phyloP scores from a whole-genome alignment of 2,113 vertebrate genomes.

The Gnathonemus longibarbis region DNA sequence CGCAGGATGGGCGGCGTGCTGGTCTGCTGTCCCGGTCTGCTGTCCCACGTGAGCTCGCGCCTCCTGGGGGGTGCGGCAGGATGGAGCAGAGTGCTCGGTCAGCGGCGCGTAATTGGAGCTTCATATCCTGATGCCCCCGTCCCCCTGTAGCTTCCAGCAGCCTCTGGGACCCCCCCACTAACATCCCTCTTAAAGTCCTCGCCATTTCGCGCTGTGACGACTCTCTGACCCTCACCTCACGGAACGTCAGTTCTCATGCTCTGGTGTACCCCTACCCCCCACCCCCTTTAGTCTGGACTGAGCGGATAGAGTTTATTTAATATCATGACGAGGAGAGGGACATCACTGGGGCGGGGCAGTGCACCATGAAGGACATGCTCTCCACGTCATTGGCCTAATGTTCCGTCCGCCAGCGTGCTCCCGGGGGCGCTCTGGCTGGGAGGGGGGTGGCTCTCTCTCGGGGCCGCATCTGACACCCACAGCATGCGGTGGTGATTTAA shows the following conservation, averaged over 20 bases:
- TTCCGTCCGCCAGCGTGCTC: neutral
- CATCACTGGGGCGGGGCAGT: neutral
- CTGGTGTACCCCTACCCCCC: too few relatives aligned
- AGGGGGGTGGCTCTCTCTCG: neutral
- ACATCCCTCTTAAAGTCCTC: neutral
- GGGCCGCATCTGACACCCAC: neutral
- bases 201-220: neutral
- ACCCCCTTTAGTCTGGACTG: neutral
- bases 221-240: neutral
- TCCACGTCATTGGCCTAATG: constrained; percentile 1
- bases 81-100: too few relatives aligned
- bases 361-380: constrained; percentile 16
- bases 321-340: neutral
- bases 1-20: neutral
- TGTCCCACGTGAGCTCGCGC: neutral
- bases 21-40: neutral
- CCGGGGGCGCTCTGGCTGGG: neutral
- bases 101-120: neutral
- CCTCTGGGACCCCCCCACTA: neutral
- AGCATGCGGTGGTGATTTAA: neutral
- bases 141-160: neutral
- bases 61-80: neutral
- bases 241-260: neutral
- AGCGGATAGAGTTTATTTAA: constrained; percentile 20
- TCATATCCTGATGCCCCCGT: neutral